Base-by-base conservation (phyloP, 2,888 invertebrate genomes). In the Habrosyne pyritoides region DNA sequence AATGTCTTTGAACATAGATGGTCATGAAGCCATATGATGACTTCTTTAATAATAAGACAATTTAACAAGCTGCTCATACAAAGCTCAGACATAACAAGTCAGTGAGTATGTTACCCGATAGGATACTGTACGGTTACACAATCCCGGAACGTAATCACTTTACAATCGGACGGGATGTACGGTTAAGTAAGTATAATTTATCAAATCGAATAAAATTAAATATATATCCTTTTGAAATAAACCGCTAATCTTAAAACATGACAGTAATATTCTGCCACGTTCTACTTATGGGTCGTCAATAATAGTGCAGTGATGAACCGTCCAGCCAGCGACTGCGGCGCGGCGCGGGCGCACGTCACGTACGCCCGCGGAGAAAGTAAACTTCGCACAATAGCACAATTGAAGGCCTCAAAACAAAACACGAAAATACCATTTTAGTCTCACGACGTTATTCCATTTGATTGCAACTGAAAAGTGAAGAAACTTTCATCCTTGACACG, bases 331-430 rank as follows among this genome's bases (percentile, higher is more conserved):
- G 33, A 6, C 33, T n/a, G 33, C n/a, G 30, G 1, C 30, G 10
- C 64, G 58, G 63, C 62, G 69, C 70, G 54, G 56, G 69, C 72
- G 73, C 71, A 67, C 76, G 77, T 81, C 78, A 81, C 74, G 79
- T 68, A 73, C 64, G 64, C 61, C 60, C 57, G 56, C 63, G 76
- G 86, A 74, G 88, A 89, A 89, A 89, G 89, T 86, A 74, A 78
- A 79, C 64, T 72, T 61, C 62, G 67, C 67, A 85, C 84, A 84
- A 87, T 81, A 69, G 75, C 74, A 73, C 71, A 77, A 74, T 75
- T 69, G 73, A 71, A 75, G 74, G 71, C 75, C 64, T 66, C 68
- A 67, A 73, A 75, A 74, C 71, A 70, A 71, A 73, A 81, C 74
- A 79, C 64, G 73, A 79, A 79, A 75, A 71, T 59, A 67, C 71